Base-by-base conservation (phyloP, 2,888 invertebrate genomes). In the Stenurella melanura region DNA sequence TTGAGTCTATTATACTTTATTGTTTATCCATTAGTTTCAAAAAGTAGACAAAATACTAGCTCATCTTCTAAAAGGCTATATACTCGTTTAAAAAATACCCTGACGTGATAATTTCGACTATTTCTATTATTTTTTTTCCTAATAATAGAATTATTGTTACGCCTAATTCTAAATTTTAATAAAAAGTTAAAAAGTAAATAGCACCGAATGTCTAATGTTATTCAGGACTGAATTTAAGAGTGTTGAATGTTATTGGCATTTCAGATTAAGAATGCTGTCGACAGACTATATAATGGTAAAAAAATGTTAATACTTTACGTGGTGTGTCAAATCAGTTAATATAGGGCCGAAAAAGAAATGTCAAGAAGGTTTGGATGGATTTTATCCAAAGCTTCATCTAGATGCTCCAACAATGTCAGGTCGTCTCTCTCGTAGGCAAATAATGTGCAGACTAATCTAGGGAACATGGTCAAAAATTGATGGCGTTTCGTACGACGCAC, bases 71-170 rank as follows among this genome's bases (percentile, higher is more conserved):
- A 12, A 64, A 50, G 64, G 19, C 64, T 42, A 18, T 63, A 17
- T 54, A 54, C 17, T 67, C n/a, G 15, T 50, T 70, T 19, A 63
- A 63, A 70, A 72, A 72, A 72, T 72, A 72, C 72, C 72, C 72
- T 72, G 72, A 61, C 21, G n/a, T 42, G 61, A 63, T 63, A 72
- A 72, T 72, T 72, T 72, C 18, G 72, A 30, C 61, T 72, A 71
- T n/a, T 38, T 58, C 26, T n/a, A 18, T 42, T 19, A 19, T 26
- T 15, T 34, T 11, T 18, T n/a, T n/a, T 18, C 34, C 26, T 67
- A 21, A 54, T 54, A 50, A n/a, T 42, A 54, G 38, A 38, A 50
- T 21, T 38, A 72, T 30, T 50, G 11, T 38, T 63, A 72, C 10
- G 1, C 15, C 58, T 72, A 70, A 58, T 38, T 54, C 15, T 60